Conservation (phyloP, 2,113 vertebrate genomes). For the Toxotes jaculatrix region DNA sequence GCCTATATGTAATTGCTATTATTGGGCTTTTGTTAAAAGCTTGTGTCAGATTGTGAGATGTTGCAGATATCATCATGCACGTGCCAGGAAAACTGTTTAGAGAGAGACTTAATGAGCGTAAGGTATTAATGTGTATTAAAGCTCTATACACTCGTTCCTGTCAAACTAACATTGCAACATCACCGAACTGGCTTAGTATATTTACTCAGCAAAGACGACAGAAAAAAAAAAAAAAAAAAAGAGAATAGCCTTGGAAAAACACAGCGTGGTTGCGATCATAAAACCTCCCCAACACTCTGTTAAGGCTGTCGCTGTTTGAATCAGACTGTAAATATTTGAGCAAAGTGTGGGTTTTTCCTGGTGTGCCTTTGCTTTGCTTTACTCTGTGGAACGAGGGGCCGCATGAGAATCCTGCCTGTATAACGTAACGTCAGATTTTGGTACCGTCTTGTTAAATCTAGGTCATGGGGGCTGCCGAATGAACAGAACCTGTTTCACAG, state of each 20-base stretch:
- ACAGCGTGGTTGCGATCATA: conserved; percentile 18
- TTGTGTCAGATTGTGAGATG: conserved; percentile 48
- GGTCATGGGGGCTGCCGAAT: conserved; percentile 29
- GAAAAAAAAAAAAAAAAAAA: conserved; percentile 5
- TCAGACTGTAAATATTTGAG: conserved; percentile 72
- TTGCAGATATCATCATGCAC: conserved; percentile 53
- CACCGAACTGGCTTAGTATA: not conserved
- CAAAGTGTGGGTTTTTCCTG: conserved; percentile 24
- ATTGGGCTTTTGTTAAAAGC: conserved; percentile 43
- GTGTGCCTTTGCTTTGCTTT: conserved; percentile 42
- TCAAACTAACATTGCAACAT: conserved; percentile 40
- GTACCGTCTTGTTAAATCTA: conserved; percentile 30
- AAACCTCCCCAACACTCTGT: conserved; percentile 34
- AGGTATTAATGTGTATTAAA: conserved; percentile 41
- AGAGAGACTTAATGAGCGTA: conserved; percentile 42
- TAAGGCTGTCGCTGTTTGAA: conserved; percentile 32
- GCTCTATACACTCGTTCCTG: conserved; percentile 10
- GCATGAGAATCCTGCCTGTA: conserved; percentile 4
- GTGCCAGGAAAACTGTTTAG: conserved; percentile 50
- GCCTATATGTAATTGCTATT: conserved; percentile 2
- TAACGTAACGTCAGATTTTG: conserved; percentile 20
- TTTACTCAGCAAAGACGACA: conserved; percentile 41
- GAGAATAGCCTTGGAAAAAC: conserved; percentile 45
- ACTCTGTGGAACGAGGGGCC: conserved; percentile 8
- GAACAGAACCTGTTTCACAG: conserved; percentile 21